These are phyloP conservation scores for Drosophila nannoptera DNA, from an alignment of 1,140 invertebrate genomes.

Conservation along the genomic window DNA sequence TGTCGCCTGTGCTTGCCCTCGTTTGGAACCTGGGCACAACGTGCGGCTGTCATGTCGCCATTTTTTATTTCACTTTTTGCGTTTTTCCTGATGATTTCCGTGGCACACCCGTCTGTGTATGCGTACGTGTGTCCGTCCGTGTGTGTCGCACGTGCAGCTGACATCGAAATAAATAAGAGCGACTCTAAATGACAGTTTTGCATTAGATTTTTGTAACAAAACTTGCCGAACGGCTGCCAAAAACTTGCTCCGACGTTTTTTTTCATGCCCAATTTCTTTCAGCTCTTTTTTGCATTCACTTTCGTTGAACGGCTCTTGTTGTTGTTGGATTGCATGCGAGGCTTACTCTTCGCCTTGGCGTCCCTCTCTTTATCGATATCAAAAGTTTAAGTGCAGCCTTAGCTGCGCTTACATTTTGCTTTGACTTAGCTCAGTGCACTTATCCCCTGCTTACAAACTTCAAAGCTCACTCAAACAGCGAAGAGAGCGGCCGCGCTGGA, in stretches of 20 bases:
- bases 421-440: slow-evolving; percentile 61
- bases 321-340: slow-evolving; percentile 36
- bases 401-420: slow-evolving; percentile 72
- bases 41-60: slow-evolving; percentile 58
- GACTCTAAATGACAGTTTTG: slow-evolving; percentile 73
- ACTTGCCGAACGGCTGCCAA: slow-evolving; percentile 29
- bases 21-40: slow-evolving; percentile 52
- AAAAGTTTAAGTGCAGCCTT: slow-evolving; percentile 77
- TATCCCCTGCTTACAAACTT: slow-evolving; percentile 66
- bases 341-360: slow-evolving; percentile 28
- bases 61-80: slow-evolving; percentile 46
- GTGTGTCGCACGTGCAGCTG: slow-evolving; percentile 64
- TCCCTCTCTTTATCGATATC: slow-evolving; percentile 66
- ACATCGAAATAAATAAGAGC: slow-evolving; percentile 73
- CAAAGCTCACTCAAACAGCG: slow-evolving; percentile 15
- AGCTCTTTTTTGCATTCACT: slow-evolving; percentile 38
- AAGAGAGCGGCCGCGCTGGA: background rate
- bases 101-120: background rate
- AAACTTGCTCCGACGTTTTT: slow-evolving; percentile 36
- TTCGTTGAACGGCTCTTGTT: slow-evolving; percentile 38
- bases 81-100: slow-evolving; percentile 52
- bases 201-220: slow-evolving; percentile 65
- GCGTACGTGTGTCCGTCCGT: background rate
- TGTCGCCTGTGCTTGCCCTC: slow-evolving; percentile 38
- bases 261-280: slow-evolving; percentile 22